Base-by-base conservation (phyloP, 2,113 vertebrate genomes). In the Pristiophorus japonicus region DNA sequence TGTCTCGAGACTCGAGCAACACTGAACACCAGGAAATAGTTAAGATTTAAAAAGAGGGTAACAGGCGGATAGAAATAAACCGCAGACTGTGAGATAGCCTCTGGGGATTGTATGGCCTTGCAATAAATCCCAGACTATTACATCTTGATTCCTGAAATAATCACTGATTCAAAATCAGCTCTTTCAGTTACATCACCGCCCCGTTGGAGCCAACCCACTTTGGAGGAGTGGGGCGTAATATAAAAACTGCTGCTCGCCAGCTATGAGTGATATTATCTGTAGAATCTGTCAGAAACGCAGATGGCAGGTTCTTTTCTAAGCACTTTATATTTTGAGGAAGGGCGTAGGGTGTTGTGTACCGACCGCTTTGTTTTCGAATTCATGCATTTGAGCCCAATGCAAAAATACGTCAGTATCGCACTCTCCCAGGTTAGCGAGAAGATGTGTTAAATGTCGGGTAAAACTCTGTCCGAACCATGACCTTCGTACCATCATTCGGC, bases 71-170 rank as follows among this genome's bases (percentile, higher is more conserved):
- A 73, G 11, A 67, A 59, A 65, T n/a, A 94, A 94, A 94, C 91
- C 38, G 42, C 93, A 94, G 93, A 94, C 93, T 94, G 93, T 24
- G 12, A 12, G 66, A 51, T 34, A 70, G 27, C 93, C 65, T 73
- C 66, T 51, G 42, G 93, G 93, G 93, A 51, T 94, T 94, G 27
- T 94, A 0, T 14, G 51, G 42, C 47, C 24, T 45, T 70, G 65
- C 66, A 94, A 94, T 94, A 94, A 94, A 94, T 94, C 93, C 93
- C 45, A 94, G 93, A 94, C 65, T 70, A 94, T 94, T 94, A 73
- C 93, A 67, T 94, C 93, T 94, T 94, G 93, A 94, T 94, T 94
- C 93, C 93, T 73, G 93, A 94, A 94, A 94, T 94, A 94, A 94
- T 94, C 93, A 94, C 93, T 67, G 93, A 94, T 94, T 94, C 93